Percentiles rank a stretch among this genome's conserved stretches.
Evolutionary conservation across 2,113 vertebrate genomes (phyloP).

Genomic region (Gasterosteus nipponicus): DNA sequence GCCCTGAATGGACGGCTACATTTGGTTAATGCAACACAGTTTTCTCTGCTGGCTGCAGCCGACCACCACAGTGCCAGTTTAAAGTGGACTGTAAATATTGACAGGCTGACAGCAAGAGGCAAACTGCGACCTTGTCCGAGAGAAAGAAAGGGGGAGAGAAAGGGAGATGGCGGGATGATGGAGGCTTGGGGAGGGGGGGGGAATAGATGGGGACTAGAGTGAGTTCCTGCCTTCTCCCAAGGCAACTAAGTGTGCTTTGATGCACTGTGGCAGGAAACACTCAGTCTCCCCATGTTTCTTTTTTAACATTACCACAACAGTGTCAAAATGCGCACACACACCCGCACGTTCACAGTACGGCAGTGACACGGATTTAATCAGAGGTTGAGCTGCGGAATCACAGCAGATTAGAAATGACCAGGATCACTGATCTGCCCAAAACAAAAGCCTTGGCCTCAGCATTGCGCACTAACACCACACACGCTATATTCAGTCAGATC

Average conservation of each 20-base stretch:
- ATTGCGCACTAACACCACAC: not conserved
- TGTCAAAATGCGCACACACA: conserved; percentile 51
- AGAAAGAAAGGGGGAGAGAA: conserved; percentile 38
- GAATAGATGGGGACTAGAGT: conserved; percentile 17
- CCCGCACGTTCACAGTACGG: conserved; percentile 29
- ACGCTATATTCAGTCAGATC: conserved; percentile 11
- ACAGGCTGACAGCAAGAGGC: conserved; percentile 64
- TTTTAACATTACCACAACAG: conserved; percentile 33
- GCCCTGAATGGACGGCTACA: conserved; percentile 71
- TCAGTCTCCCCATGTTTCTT: conserved; percentile 66
- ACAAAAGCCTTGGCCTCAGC: conserved; percentile 34
- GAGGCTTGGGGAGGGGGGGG: conserved; percentile 25
- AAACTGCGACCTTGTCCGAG: conserved; percentile 68
- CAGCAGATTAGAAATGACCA: conserved; percentile 67
- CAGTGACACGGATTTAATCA: conserved; percentile 70
- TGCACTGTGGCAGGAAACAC: conserved; percentile 81
- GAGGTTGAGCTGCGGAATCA: conserved; percentile 56
- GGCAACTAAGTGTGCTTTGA: conserved; percentile 79
- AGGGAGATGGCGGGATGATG: conserved; percentile 36
- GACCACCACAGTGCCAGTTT: conserved; percentile 61
- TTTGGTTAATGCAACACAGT: conserved; percentile 73
- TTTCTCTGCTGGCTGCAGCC: conserved; percentile 63
- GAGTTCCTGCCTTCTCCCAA: conserved; percentile 71
- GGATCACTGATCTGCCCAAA: conserved; percentile 52
- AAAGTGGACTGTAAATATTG: conserved; percentile 81